Base-by-base conservation (phyloP, 2,888 invertebrate species). In the Orchesellides sinensis region DNA sequence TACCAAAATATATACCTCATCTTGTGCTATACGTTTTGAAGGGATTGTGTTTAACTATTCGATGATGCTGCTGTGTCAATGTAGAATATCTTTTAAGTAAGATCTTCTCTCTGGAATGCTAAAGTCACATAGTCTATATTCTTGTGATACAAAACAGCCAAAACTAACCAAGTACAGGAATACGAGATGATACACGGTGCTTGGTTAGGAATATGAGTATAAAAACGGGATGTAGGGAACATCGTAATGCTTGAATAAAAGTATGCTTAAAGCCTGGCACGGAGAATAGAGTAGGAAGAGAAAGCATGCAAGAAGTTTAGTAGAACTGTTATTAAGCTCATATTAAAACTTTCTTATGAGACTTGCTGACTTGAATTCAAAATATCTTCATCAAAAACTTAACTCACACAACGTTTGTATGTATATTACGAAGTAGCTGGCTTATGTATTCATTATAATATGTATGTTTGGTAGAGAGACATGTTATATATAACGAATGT, bases 321-420 rank as follows among this genome's bases (percentile, higher is more conserved):
- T 70, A 66, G 54, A 73, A 73, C 72, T 73, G 72, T 80, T 80
- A 73, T 80, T 73, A 80, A 80, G 80, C 80, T 73, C 80, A 80
- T 80, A 80, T 80, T 80, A 80, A 80, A 80, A 80, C 73, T 80
- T 80, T 80, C 80, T 80, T 80, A 80, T 80, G 80, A 73, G 80
- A 66, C 54, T 72, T 32, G 73, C 80, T 80, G 80, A 80, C 80
- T 80, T 73, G 80, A 80, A 80, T 80, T 69, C 80, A 27, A 80
- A 80, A 80, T 80, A 80, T 80, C 72, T 80, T 80, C 29, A 80
- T 80, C 65, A 80, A 61, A 75, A 61, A 65, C 52, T 74, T 40
- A 27, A 25, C 32, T 23, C 17, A 63, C 63, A 61, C 59, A 35
- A 25, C n/a, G n/a, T n/a, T n/a, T n/a, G n/a, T n/a, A n/a, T n/a